Evolutionary conservation across 2,888 invertebrate species (phyloP).

Genomic region (Sipha maydis): DNA sequence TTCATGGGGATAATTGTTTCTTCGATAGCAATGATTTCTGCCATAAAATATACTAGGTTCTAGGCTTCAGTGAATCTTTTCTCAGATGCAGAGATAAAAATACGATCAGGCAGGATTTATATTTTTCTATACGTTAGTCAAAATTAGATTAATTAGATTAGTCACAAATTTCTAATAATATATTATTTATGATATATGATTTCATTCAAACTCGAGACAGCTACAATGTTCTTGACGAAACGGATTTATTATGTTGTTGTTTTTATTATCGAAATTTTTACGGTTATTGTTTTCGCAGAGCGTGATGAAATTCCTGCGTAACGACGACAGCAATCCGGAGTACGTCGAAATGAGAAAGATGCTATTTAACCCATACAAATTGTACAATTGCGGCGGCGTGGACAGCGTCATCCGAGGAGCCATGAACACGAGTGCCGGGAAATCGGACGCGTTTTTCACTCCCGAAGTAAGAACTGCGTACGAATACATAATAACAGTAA

Average conservation of each 20-base stretch:
- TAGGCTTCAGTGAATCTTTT: too few relatives aligned
- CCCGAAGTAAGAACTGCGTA: constrained; percentile 70
- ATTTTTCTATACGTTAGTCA: too few relatives aligned
- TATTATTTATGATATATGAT: too few relatives aligned
- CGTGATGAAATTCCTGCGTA: constrained; percentile 75
- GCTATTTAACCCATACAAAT: constrained; percentile 81
- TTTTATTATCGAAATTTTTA: neutral
- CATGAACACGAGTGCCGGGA: constrained; percentile 74
- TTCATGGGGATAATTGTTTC: too few relatives aligned
- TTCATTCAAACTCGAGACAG: too few relatives aligned
- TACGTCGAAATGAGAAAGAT: constrained; percentile 81
- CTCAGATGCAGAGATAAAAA: too few relatives aligned
- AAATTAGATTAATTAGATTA: too few relatives aligned
- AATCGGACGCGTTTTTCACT: constrained; percentile 74
- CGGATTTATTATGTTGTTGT: neutral
- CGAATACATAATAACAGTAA: neutral
- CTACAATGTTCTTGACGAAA: neutral
- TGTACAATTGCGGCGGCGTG: constrained; percentile 75
- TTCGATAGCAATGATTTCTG: too few relatives aligned
- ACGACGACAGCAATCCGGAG: constrained; percentile 70
- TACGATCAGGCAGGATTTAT: too few relatives aligned
- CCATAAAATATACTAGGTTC: too few relatives aligned
- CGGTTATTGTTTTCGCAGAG: constrained; percentile 69
- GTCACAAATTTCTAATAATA: too few relatives aligned
- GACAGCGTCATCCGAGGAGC: constrained; percentile 76